phyloP scores from a whole-genome alignment of 2,888 invertebrate genomes.

The Spialia ferax region DNA sequence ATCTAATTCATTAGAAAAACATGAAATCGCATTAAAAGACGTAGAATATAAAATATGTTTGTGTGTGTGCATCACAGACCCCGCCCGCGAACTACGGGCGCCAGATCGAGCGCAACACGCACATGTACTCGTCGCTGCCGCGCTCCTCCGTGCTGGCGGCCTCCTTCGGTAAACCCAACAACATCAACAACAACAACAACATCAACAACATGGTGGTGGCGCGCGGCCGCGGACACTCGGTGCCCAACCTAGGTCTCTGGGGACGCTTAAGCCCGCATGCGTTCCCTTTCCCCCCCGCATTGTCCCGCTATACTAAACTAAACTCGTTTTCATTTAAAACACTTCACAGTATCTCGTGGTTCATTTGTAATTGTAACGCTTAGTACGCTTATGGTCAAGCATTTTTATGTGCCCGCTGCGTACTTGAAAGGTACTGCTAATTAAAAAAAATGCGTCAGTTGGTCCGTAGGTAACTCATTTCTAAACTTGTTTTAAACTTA shows the following conservation, averaged over 20 bases:
- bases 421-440: too few species aligned
- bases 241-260: conserved; percentile 95
- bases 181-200: conserved; percentile 40
- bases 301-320: background rate
- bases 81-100: conserved; percentile 92
- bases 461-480: too few species aligned
- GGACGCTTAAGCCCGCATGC: conserved; percentile 52
- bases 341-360: too few species aligned
- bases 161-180: conserved; percentile 90
- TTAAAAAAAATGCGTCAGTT: too few species aligned
- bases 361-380: too few species aligned
- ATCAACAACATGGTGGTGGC: conserved; percentile 70
- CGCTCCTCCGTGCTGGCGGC: conserved; percentile 88
- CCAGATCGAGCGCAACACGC: conserved; percentile 90
- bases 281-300: conserved; percentile 49
- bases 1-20: too few species aligned
- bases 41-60: background rate
- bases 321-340: too few species aligned
- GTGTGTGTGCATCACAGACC: conserved; percentile 82
- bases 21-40: too few species aligned
- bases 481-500: too few species aligned
- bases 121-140: conserved; percentile 92
- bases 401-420: too few species aligned
- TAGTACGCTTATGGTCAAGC: too few species aligned
- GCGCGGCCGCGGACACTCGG: conserved; percentile 89